Evolutionary conservation across 2,113 vertebrate species (phyloP), one percentile per base, ranked within the genome.

Genomic region (Anarrhichthys ocellatus): DNA sequence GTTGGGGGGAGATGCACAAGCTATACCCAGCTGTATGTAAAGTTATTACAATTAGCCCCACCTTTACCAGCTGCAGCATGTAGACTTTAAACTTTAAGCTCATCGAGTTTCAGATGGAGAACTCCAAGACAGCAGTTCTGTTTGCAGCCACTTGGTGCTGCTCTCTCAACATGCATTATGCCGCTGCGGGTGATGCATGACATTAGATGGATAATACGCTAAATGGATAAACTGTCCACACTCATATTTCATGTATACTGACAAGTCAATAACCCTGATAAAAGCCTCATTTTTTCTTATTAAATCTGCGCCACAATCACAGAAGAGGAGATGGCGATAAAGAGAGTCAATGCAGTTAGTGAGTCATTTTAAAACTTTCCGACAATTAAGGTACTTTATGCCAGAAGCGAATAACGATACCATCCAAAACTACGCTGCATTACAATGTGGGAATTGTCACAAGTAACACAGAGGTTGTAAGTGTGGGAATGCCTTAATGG

Each of bases 61-160:
- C 42, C 8, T 68, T 68, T 29, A 29, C 9, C 27, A 68, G 40
- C 64, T 66, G 14, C 7, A 66, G 15, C 64, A 44, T 64, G n/a
- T n/a, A 20, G 22, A 52, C 32, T 68, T n/a, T 14, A 32, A 14
- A 34, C 5, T 34, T 34, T 17, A 71, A 38, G 15, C 4, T 14
- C 32, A 32, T 50, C 5, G 24, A 17, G 36, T n/a, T 29, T 72
- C 17, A 66, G 24, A 42, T 52, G 36, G 63, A 79, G 64, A 84
- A 58, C 22, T 62, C 48, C 48, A 72, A 24, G 52, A 14, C 9
- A 4, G 83, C 86, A 79, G 80, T 87, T 77, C 80, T 14, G 2
- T 27, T 42, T 72, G 77, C 34, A 34, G 83, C 90, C 90, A 93
- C 91, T 84, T 84, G 90, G 87, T 87, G 91, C 62, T 75, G 92